These are phyloP conservation scores for Toxonevra muliebris DNA, from an alignment of 2,888 invertebrate genomes.

Conservation along the genomic window DNA sequence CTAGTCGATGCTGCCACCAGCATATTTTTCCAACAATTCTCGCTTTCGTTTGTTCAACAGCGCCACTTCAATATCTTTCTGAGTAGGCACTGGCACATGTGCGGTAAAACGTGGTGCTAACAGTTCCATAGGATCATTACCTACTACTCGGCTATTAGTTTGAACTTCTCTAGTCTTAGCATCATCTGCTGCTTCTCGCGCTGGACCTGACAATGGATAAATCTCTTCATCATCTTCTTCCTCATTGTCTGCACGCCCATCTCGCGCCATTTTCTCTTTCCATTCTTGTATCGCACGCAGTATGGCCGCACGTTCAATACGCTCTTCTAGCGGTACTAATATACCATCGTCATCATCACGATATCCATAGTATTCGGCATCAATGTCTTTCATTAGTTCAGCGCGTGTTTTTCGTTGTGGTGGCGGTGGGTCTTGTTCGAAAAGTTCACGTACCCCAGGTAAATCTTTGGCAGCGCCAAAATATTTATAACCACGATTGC, in stretches of 20 bases:
- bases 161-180: slow-evolving; percentile 20
- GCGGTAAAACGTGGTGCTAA: slow-evolving; percentile 73
- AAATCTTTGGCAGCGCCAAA: slow-evolving; percentile 98
- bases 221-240: slow-evolving; percentile 72
- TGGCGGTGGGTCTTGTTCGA: slow-evolving; percentile 94
- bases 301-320: slow-evolving; percentile 77
- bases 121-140: slow-evolving; percentile 62
- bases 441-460: slow-evolving; percentile 96
- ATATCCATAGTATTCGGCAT: slow-evolving; percentile 99
- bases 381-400: slow-evolving; percentile 97
- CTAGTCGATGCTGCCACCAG: slow-evolving; percentile 55
- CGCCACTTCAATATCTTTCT: slow-evolving; percentile 93
- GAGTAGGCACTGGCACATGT: slow-evolving; percentile 93
- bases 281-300: slow-evolving; percentile 74
- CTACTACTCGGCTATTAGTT: slow-evolving; percentile 23
- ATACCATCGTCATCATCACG: slow-evolving; percentile 98
- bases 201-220: slow-evolving; percentile 58
- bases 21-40: slow-evolving; percentile 88
- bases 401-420: slow-evolving; percentile 91
- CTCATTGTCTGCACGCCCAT: slow-evolving; percentile 78
- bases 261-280: slow-evolving; percentile 70
- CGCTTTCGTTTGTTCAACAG: slow-evolving; percentile 89
- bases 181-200: slow-evolving; percentile 33
- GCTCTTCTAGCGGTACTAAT: slow-evolving; percentile 85
- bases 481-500: slow-evolving; percentile 98